A percentile compares a stretch with the other conserved stretches of the same genome.
phyloP scores from a whole-genome alignment of 2,113 vertebrate species.

The Syngnathus typhle region DNA sequence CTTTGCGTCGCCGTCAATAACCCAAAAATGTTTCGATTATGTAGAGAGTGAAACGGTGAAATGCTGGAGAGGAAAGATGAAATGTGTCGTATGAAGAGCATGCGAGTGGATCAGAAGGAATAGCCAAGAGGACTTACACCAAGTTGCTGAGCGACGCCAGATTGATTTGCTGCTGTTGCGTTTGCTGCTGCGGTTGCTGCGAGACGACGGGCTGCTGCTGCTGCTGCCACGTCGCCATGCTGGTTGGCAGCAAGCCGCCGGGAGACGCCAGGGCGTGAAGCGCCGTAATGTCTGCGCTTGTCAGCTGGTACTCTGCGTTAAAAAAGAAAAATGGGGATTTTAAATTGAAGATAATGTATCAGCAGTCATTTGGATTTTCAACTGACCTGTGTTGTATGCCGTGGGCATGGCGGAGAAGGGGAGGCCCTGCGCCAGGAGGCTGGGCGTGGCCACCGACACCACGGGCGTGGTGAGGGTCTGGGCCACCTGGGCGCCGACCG shows the following conservation, averaged over 20 bases:
- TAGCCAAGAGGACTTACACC: constrained; percentile 76
- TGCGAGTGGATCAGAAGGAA: constrained; percentile 40
- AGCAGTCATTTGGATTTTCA: background rate
- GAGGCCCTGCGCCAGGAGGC: constrained; percentile 84
- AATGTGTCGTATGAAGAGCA: constrained; percentile 54
- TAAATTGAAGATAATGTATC: background rate
- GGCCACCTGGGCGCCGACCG: constrained; percentile 77
- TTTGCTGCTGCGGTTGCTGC: constrained; percentile 68
- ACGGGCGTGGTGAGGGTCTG: constrained; percentile 89
- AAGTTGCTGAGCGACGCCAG: constrained; percentile 88
- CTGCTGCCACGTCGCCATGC: constrained; percentile 87
- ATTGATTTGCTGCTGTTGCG: constrained; percentile 74
- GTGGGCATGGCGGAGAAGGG: constrained; percentile 76
- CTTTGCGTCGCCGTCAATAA: background rate
- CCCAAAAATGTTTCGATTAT: constrained; percentile 12
- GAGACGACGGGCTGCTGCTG: constrained; percentile 68
- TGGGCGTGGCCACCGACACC: constrained; percentile 87
- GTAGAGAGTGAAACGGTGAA: constrained; percentile 50
- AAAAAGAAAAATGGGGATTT: background rate
- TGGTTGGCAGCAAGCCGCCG: constrained; percentile 80
- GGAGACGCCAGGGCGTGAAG: constrained; percentile 89
- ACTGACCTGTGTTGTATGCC: constrained; percentile 74
- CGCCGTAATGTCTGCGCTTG: constrained; percentile 90
- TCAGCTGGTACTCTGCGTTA: constrained; percentile 88
- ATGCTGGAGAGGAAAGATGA: constrained; percentile 48